These are phyloP conservation scores for silkworm (Bombyx mori) DNA, from an alignment of 1,140 invertebrate genomes.

Conservation along the genomic window DNA sequence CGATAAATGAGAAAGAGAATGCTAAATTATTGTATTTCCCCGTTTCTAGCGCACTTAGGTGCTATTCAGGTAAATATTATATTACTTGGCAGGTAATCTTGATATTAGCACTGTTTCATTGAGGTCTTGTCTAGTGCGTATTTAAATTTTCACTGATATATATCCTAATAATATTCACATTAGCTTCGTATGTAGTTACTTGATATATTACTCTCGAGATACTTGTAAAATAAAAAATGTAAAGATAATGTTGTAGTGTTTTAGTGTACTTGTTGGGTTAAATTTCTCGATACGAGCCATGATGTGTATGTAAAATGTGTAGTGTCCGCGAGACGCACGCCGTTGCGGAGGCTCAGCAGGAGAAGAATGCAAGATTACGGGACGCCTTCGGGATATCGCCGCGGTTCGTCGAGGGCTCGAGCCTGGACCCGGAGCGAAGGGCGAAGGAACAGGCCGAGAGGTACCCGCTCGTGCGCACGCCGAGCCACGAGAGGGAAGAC, in stretches of 20 bases:
- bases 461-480: slow-evolving; percentile 78
- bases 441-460: slow-evolving; percentile 71
- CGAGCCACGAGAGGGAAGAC: slow-evolving; percentile 61
- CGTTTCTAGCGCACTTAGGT: slow-evolving; percentile 66
- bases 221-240: too few relatives aligned
- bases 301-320: slow-evolving; percentile 10
- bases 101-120: neutral
- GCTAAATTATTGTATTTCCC: slow-evolving; percentile 43
- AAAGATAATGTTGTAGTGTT: neutral
- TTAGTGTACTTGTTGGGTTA: neutral
- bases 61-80: slow-evolving; percentile 60
- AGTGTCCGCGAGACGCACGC: slow-evolving; percentile 96
- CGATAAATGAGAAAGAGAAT: slow-evolving; percentile 1
- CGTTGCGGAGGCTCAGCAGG: slow-evolving; percentile 95
- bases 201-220: too few relatives aligned
- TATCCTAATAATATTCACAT: neutral
- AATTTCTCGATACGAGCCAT: neutral
- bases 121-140: too few relatives aligned
- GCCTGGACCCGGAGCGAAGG: slow-evolving; percentile 88
- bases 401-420: slow-evolving; percentile 94
- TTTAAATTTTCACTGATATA: neutral
- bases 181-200: too few relatives aligned
- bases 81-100: slow-evolving; percentile 7
- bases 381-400: slow-evolving; percentile 96
- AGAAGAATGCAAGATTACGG: slow-evolving; percentile 93